phyloP scores from a whole-genome alignment of 35 echinoderm and acorn worm species.

The Patiria miniata region DNA sequence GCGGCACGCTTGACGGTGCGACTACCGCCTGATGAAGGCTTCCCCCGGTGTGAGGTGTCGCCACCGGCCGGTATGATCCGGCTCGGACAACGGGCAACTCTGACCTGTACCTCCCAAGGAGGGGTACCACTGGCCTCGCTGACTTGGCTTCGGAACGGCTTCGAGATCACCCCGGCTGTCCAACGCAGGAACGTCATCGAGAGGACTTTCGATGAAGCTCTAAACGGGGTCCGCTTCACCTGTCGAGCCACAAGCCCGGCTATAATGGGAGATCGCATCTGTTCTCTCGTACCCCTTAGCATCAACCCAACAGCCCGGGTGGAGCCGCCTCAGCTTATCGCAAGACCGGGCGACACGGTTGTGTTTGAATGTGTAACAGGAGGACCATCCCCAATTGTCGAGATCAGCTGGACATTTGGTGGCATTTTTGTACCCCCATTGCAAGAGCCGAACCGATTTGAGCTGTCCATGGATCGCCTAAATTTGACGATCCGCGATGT shows the following conservation, averaged over 20 bases:
- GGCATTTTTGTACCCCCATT: conserved; percentile 15
- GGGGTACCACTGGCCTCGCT: conserved; percentile 45
- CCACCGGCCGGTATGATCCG: background rate
- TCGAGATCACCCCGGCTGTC: background rate
- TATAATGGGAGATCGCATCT: conserved; percentile 28
- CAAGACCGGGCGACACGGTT: conserved; percentile 2
- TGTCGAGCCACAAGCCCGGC: conserved; percentile 37
- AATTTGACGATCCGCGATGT: conserved; percentile 44
- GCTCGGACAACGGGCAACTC: conserved; percentile 8
- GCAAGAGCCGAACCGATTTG: conserved; percentile 12
- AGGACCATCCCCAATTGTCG: conserved; percentile 39
- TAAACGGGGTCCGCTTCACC: conserved; percentile 42
- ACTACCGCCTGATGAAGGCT: conserved; percentile 37
- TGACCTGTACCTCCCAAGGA: conserved; percentile 60
- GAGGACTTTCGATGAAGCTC: background rate
- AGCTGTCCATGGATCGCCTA: conserved; percentile 20
- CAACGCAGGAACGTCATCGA: background rate
- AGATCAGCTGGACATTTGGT: conserved; percentile 43
- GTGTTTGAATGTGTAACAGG: conserved; percentile 42
- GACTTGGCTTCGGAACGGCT: conserved; percentile 27
- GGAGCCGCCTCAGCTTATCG: conserved; percentile 30
- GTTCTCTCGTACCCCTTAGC: conserved; percentile 27
- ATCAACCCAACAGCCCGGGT: conserved; percentile 51
- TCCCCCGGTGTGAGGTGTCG: conserved; percentile 42
- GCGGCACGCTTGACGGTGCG: conserved; percentile 5